Evolutionary conservation across 2,797 vertebrate genomes (phyloP).

Genomic region (Vespertilio murinus): DNA sequence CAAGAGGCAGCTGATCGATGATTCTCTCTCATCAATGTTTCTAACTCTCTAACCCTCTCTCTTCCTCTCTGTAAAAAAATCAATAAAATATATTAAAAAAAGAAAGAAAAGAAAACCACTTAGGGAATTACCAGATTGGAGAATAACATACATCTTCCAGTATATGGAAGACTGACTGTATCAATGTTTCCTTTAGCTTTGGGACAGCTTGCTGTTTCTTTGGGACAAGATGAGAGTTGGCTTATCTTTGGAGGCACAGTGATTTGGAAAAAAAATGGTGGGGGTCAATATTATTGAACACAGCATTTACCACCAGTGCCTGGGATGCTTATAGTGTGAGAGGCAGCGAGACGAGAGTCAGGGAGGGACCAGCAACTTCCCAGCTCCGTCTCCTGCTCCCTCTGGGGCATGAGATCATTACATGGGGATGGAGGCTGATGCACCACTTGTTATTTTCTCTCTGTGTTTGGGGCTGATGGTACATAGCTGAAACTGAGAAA

Average conservation of each 20-base stretch:
- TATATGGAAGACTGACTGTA: background rate
- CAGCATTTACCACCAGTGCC: background rate
- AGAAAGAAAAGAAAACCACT: too few relatives aligned
- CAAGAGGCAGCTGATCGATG: too few relatives aligned
- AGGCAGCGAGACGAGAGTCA: background rate
- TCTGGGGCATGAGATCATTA: background rate
- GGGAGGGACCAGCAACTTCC: background rate
- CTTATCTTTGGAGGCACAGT: background rate
- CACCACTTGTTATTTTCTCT: background rate
- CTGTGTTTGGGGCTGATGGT: background rate
- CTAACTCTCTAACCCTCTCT: too few relatives aligned
- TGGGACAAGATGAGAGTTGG: background rate
- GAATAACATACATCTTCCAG: background rate
- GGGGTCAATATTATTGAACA: background rate
- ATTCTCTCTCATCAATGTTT: too few relatives aligned
- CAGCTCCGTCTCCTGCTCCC: background rate
- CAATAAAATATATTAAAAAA: too few relatives aligned
- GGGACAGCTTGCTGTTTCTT: background rate
- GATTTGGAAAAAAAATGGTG: background rate
- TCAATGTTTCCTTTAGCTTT: background rate
- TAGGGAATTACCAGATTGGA: background rate
- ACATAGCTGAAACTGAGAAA: background rate
- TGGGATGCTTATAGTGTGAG: background rate
- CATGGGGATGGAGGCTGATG: too few relatives aligned
- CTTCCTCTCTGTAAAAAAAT: too few relatives aligned